Evolutionary conservation across 2,113 vertebrate genomes (phyloP), one percentile per base, ranked within the genome.

Genomic region (Agelaius phoeniceus): DNA sequence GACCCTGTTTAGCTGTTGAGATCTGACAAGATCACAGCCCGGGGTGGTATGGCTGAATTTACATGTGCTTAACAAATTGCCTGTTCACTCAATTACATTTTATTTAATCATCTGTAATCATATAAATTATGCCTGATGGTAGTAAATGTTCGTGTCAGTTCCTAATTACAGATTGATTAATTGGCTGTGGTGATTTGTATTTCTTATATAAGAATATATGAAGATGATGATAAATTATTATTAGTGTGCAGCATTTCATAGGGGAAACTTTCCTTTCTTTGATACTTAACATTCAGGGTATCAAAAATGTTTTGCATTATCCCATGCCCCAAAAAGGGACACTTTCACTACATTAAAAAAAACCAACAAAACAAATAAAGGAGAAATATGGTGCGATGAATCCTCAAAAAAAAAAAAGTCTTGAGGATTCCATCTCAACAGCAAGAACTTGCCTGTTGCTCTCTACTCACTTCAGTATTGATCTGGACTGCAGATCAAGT

Each of bases 31-130:
- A 94, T 96, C 93, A 91, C 94, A 95, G 96, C 97, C 96, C 14
- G 97, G 96, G 97, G 98, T 98, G 95, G 95, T 98, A 95, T 76
- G 97, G 89, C 93, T 97, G 91, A 43, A 84, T 97, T 96, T 98
- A 97, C 96, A 97, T 96, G 96, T 96, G 96, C 92, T 98, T 98
- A 98, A 98, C 97, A 98, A 98, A 98, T 98, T 98, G 98, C 98
- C 97, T 97, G 94, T 96, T 98, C 98, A 98, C 96, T 98, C 98
- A 98, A 98, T 98, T 98, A 98, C 98, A 96, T 98, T 98, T 98
- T 98, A 98, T 98, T 98, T 98, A 98, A 98, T 98, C 98, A 98
- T 98, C 97, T 97, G 97, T 98, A 98, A 98, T 98, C 98, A 98
- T 98, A 98, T 96, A 98, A 98, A 98, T 98, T 98, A 98, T 98